Percentiles rank a stretch among this genome's conserved stretches.
These are phyloP conservation scores for Xylota sylvarum DNA, from an alignment of 2,888 invertebrate genomes.

Conservation along the genomic window DNA sequence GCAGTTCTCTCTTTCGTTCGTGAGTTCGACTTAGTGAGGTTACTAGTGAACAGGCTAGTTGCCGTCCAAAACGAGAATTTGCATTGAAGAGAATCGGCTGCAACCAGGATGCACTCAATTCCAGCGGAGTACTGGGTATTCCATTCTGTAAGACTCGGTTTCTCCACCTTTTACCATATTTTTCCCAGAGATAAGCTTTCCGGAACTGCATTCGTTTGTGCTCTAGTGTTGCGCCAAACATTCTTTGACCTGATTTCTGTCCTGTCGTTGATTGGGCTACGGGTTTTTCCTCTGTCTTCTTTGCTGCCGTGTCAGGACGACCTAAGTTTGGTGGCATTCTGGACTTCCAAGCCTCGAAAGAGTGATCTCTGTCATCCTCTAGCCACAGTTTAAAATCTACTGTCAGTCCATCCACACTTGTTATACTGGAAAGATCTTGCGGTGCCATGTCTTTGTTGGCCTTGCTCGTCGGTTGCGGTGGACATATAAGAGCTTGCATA, in stretches of 20 bases:
- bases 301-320: conserved; percentile 78
- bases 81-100: conserved; percentile 96
- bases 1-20: conserved; percentile 89
- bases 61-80: conserved; percentile 94
- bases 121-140: conserved; percentile 84
- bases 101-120: conserved; percentile 90
- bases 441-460: conserved; percentile 86
- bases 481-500: conserved; percentile 92
- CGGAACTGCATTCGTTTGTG: conserved; percentile 83
- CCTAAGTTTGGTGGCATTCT: conserved; percentile 86
- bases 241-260: conserved; percentile 54
- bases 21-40: conserved; percentile 91
- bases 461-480: conserved; percentile 86
- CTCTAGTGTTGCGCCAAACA: conserved; percentile 78
- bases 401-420: conserved; percentile 87
- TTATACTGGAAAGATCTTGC: conserved; percentile 86
- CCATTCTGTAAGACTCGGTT: conserved; percentile 82
- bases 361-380: conserved; percentile 88
- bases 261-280: conserved; percentile 24
- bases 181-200: conserved; percentile 89
- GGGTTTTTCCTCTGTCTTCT: conserved; percentile 75
- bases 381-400: conserved; percentile 92
- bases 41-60: conserved; percentile 95
- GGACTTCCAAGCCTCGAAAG: conserved; percentile 90
- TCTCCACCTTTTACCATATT: conserved; percentile 91